These are phyloP conservation scores for Natator depressus DNA, from an alignment of 2,113 vertebrate genomes.

Conservation along the genomic window DNA sequence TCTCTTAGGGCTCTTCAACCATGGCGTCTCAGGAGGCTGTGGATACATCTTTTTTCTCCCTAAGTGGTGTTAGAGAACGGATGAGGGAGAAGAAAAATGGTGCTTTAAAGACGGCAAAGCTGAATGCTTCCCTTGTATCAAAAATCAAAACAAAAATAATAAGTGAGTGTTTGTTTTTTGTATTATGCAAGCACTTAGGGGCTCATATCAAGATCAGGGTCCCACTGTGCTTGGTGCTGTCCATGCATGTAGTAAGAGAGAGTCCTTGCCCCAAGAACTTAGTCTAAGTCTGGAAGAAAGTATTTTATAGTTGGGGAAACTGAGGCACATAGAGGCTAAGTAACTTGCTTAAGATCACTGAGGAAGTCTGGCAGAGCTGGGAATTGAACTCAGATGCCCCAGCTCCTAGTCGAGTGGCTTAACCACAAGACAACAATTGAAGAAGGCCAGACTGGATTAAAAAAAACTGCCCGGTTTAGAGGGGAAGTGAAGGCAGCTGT, in stretches of 20 bases:
- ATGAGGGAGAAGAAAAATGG: constrained; percentile 71
- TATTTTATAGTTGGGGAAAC: neutral
- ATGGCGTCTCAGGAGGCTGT: constrained; percentile 24
- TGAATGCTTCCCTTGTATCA: constrained; percentile 76
- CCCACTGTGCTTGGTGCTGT: neutral
- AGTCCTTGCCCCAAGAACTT: neutral
- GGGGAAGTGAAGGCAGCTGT: neutral
- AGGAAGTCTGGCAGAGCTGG: neutral
- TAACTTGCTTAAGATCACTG: neutral
- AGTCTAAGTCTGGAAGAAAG: neutral
- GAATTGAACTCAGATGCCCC: neutral
- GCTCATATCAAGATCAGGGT: neutral
- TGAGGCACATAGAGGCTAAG: neutral
- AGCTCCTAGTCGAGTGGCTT: neutral
- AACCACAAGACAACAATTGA: neutral
- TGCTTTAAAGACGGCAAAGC: constrained; percentile 63
- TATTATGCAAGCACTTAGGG: neutral
- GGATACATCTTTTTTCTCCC: constrained; percentile 11
- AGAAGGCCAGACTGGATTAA: neutral
- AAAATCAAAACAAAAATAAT: constrained; percentile 85
- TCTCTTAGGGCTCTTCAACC: neutral
- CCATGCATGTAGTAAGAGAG: neutral
- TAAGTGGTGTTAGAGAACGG: constrained; percentile 34
- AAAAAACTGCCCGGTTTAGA: too few relatives aligned
- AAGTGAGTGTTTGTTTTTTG: constrained; percentile 73